Base-by-base conservation (phyloP, 2,888 invertebrate genomes). In the Boloria selene region DNA sequence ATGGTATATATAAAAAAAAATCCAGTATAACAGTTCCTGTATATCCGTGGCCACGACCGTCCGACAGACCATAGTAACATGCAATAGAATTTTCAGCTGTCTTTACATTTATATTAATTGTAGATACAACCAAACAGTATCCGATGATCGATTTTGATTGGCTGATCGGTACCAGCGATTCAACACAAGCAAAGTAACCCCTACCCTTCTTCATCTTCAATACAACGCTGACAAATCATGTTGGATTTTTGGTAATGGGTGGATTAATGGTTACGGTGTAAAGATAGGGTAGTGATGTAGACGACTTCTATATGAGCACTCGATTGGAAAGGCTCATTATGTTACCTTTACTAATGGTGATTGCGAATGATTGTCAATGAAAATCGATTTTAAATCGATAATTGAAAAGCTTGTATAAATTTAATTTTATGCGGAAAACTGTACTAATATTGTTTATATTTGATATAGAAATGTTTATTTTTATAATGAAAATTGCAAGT, bases 81-180 rank as follows among this genome's bases (percentile, higher is more conserved):
- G 70, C 80, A 47, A 52, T 45, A 52, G 54, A 58, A 17, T 68
- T 38, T 65, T 50, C 56, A 65, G 84, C 79, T 86, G 79, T 81
- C 83, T 84, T 84, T 81, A 87, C 78, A 73, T 88, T 88, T 90
- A 82, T 90, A 79, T 90, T 91, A 90, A 90, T 92, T 92, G 85
- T 92, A 92, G 92, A 92, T 92, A 85, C 91, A 86, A 85, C 87
- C 78, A 92, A 92, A 91, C 90, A 92, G 84, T 89, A 86, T 87
- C 91, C 91, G 90, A 91, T 92, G 91, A 86, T 92, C 88, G 92
- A 92, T 91, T 92, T 91, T 90, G 92, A 92, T 90, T 92, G 92
- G 92, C 92, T 92, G 87, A 85, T 92, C 77, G 83, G 82, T 90
- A 88, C 86, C 88, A 86, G 82, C 85, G 90, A 89, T 78, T 83